Base-by-base conservation (phyloP, 2,113 vertebrate species). In the Pogonocichla stellata region DNA sequence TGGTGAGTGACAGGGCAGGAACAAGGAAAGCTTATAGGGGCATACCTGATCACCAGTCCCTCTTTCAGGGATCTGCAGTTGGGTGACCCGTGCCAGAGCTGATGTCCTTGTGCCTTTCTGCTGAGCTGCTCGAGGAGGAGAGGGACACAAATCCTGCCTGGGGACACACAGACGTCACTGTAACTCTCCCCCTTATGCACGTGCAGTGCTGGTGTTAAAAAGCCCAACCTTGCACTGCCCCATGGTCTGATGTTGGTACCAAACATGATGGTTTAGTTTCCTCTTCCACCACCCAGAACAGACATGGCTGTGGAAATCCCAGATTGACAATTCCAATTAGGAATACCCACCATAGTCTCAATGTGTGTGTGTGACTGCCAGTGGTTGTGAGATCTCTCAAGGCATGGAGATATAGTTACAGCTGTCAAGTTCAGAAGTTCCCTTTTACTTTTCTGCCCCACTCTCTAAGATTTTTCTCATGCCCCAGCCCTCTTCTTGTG, bases 241-340 rank as follows among this genome's bases (percentile, higher is more conserved):
- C 69, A 0, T 0, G 0, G 14, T 53, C 45, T 77, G 50, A 69
- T 9, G 6, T 7, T 0, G 1, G 54, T 51, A 58, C 6, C 62
- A 43, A 45, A 56, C 3, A 3, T 2, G 56, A 42, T 20, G 18
- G 34, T 28, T 86, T 75, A 43, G 29, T 50, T 86, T 80, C 15
- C 12, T 20, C 33, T 92, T 66, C 12, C 12, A 29, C 24, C 47
- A n/a, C 11, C 12, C 42, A 80, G 54, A 70, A 43, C 8, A 73
- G 20, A 19, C 9, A 8, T 8, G 28, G 56, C 51, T 25, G 9
- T 72, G 19, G 56, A 70, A 92, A 65, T 34, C 34, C 61, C 64
- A 71, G 9, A 33, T 54, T 16, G 80, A 34, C 19, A 42, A 67
- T 73, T 80, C 42, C 0, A 1, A 23, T 57, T 53, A 14, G 79